A percentile compares a stretch with the other conserved stretches of the same genome.
Evolutionary conservation across 2,888 invertebrate species (phyloP).

Genomic region (Heliconius erato): DNA sequence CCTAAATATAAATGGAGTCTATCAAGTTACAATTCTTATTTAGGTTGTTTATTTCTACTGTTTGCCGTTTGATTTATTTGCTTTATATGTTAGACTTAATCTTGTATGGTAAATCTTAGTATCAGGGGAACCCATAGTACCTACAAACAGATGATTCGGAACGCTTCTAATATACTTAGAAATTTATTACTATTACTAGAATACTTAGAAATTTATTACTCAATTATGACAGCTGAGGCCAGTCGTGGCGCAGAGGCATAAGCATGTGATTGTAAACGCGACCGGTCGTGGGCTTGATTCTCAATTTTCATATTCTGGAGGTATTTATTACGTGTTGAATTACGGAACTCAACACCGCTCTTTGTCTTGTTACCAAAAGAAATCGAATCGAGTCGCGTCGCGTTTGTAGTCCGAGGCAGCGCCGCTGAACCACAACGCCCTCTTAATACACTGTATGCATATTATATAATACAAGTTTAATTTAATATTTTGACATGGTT

Average conservation of each 20-base stretch:
- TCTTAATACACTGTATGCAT: too few species aligned
- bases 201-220: too few species aligned
- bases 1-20: not conserved
- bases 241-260: too few species aligned
- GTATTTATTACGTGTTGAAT: too few species aligned
- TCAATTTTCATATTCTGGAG: not conserved
- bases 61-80: not conserved
- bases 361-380: not conserved
- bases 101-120: not conserved
- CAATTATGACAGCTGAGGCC: too few species aligned
- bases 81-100: not conserved
- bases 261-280: too few species aligned
- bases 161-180: not conserved
- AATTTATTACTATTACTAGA: not conserved
- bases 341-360: not conserved
- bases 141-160: not conserved
- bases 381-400: not conserved
- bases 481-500: not conserved
- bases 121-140: not conserved
- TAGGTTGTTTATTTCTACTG: not conserved
- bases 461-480: not conserved
- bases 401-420: too few species aligned
- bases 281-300: too few species aligned
- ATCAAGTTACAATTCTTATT: constrained; percentile 5
- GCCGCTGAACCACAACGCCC: too few species aligned